A percentile compares a stretch with the other conserved stretches of the same genome.
These are phyloP conservation scores for Crypturellus undulatus DNA, from an alignment of 2,113 vertebrate genomes.

Conservation along the genomic window DNA sequence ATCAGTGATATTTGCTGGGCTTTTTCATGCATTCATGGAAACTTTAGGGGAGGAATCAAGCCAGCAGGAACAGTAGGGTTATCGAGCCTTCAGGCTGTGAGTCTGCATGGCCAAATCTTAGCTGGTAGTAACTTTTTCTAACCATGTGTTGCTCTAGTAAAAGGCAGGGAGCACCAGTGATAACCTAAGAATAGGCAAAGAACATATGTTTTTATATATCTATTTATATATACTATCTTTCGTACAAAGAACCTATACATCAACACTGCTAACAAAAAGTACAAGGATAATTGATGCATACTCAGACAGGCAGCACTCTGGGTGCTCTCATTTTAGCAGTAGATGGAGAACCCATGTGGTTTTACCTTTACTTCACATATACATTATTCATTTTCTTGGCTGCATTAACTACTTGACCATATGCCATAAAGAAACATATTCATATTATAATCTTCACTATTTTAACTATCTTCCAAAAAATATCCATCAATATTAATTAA, in stretches of 20 bases:
- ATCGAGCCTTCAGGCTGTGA: neutral
- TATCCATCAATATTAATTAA: neutral
- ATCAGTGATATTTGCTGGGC: neutral
- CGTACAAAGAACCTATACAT: neutral
- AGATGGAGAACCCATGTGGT: neutral
- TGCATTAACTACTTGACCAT: neutral
- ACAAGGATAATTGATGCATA: neutral
- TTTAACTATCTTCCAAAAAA: neutral
- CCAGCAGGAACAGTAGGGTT: neutral
- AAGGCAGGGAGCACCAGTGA: neutral
- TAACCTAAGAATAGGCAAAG: neutral
- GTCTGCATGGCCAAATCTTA: neutral
- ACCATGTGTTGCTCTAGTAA: neutral
- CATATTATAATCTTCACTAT: neutral
- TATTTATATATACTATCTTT: too few relatives aligned
- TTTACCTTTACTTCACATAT: neutral
- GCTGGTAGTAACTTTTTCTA: neutral
- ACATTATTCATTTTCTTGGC: neutral
- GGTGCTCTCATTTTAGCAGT: neutral
- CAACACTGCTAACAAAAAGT: neutral
- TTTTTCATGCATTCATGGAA: neutral
- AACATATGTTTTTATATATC: too few relatives aligned
- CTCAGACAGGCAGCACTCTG: neutral
- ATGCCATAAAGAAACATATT: neutral
- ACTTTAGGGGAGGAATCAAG: slow-evolving; percentile 14